Evolutionary conservation across 2,113 vertebrate species (phyloP).

Genomic region (Pseudorasbora parva): DNA sequence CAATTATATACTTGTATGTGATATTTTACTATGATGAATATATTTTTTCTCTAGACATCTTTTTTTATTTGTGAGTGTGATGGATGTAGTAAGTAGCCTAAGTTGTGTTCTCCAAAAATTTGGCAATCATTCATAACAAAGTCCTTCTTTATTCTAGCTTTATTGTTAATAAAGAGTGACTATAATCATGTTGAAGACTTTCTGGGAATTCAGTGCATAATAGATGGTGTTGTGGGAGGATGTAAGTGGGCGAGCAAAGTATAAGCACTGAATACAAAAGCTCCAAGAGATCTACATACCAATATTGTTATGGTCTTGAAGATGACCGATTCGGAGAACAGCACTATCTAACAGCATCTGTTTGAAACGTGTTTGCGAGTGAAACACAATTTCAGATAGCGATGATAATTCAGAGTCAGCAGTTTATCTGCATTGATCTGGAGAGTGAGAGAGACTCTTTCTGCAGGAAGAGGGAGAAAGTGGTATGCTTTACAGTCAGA

Average conservation of each 20-base stretch:
- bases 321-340: no score
- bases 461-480: neutral
- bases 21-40: no score
- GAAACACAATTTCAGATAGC: neutral
- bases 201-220: neutral
- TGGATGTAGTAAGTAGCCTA: neutral
- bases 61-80: no score
- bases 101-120: neutral
- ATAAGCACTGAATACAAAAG: neutral
- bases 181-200: neutral
- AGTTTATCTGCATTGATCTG: neutral
- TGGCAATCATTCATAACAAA: slow-evolving; percentile 9
- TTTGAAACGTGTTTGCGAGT: neutral
- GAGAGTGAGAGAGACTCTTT: neutral
- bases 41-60: no score
- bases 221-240: neutral
- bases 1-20: no score
- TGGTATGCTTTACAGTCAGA: slow-evolving; percentile 14
- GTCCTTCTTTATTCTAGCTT: neutral
- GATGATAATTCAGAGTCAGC: neutral
- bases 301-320: neutral
- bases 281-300: neutral
- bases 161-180: neutral
- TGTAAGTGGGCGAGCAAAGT: neutral
- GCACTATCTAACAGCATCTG: neutral